Conservation (phyloP, 1,140 invertebrate species). For the Drosophila hydei region DNA sequence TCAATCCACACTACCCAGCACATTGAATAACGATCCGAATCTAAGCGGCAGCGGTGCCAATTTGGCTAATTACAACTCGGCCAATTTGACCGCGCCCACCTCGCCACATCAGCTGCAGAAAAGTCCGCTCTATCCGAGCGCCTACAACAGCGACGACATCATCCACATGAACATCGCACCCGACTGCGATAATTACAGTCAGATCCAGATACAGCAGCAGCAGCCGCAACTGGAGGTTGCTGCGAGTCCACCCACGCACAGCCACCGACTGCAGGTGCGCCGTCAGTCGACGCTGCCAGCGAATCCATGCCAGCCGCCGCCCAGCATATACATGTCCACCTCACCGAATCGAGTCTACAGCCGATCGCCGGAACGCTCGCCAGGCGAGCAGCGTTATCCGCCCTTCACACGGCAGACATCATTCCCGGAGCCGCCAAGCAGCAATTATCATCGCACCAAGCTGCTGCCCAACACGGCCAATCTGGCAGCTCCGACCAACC, state of each 20-base stretch:
- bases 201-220: constrained; percentile 69
- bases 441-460: constrained; percentile 72
- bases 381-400: constrained; percentile 80
- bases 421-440: constrained; percentile 70
- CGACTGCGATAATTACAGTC: constrained; percentile 77
- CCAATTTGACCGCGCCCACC: constrained; percentile 77
- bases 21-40: constrained; percentile 73
- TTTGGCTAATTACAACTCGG: constrained; percentile 75
- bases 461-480: constrained; percentile 68
- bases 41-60: constrained; percentile 75
- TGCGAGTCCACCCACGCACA: constrained; percentile 50
- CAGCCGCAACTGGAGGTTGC: constrained; percentile 61
- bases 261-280: constrained; percentile 78
- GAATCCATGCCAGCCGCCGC: constrained; percentile 65
- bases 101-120: constrained; percentile 81
- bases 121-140: constrained; percentile 77
- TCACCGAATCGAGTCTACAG: constrained; percentile 81
- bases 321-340: constrained; percentile 79
- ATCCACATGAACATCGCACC: constrained; percentile 72
- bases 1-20: constrained; percentile 80
- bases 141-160: constrained; percentile 82
- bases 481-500: constrained; percentile 37
- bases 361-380: constrained; percentile 80
- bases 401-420: constrained; percentile 82
- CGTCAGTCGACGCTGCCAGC: constrained; percentile 82